Evolutionary conservation across 2,113 vertebrate genomes (phyloP), one percentile per base, ranked within the genome.

Genomic region (Chrysochloris asiatica): DNA sequence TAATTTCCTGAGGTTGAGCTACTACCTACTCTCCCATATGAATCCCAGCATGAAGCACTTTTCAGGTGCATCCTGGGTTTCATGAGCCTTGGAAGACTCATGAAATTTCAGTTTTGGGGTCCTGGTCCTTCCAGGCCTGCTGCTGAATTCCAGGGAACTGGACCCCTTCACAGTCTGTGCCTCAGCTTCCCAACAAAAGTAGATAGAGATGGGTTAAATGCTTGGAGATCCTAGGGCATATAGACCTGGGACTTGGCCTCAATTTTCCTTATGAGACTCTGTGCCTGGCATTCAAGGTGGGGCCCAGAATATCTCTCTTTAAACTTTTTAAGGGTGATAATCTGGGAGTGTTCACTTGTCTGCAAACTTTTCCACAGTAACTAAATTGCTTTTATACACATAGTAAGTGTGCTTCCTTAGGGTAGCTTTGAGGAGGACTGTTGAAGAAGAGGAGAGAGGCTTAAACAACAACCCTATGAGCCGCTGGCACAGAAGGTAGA

Each of bases 281-380:
- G 30, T 47, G 54, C 56, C 87, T 83, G 61, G 43, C 82, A 59
- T 36, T 67, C 21, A 87, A 52, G 36, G 7, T 72, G 3, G 9
- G 65, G 19, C n/a, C 28, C 50, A 75, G 38, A 89, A 85, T 69
- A 13, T 56, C 67, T 61, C 3, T 67, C 54, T 92, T 87, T 75
- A 87, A 88, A 78, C 16, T n/a, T 17, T n/a, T 83, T 24, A 77
- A 16, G 26, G 36, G n/a, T 67, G 33, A 84, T 83, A 67, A 80
- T 65, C 38, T 30, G 24, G 86, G 36, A n/a, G 45, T 92, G 47
- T 72, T 76, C 47, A 69, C 17, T 88, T 47, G 8, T 82, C 73
- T 93, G 78, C 86, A 84, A 80, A 67, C 16, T n/a, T 91, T 76
- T 69, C 75, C 26, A 89, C 61, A 79, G 36, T 21, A 80, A 80